phyloP scores from a whole-genome alignment of 2,113 vertebrate species.

The Macrotus californicus region DNA sequence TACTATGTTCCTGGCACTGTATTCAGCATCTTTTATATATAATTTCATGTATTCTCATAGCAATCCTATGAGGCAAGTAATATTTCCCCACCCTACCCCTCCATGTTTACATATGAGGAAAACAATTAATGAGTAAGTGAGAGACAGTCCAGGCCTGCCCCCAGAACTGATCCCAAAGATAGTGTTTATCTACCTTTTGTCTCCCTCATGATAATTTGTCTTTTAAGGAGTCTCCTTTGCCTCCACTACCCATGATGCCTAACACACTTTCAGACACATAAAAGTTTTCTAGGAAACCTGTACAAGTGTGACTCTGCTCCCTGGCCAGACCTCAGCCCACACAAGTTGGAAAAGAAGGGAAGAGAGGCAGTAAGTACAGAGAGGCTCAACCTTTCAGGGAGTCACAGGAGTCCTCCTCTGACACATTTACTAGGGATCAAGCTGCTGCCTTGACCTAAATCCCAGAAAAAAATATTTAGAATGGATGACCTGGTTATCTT shows the following conservation, averaged over 20 bases:
- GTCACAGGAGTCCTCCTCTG: not conserved
- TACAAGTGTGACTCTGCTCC: not conserved
- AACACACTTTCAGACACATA: not conserved
- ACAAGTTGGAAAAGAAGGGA: not conserved
- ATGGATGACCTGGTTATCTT: slow-evolving; percentile 43
- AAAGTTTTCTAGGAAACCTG: not conserved
- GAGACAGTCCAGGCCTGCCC: not conserved
- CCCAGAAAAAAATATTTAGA: slow-evolving; percentile 58
- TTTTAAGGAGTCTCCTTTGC: not conserved
- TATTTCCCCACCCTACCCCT: not conserved
- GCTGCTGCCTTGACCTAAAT: slow-evolving; percentile 41
- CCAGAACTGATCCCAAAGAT: not conserved
- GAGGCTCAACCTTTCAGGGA: not conserved
- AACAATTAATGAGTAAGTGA: not conserved
- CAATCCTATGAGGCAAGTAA: not conserved
- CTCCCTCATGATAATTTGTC: not conserved
- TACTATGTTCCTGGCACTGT: not conserved
- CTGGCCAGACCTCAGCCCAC: not conserved
- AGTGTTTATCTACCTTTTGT: not conserved
- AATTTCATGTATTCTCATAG: not conserved
- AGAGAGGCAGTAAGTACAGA: not conserved
- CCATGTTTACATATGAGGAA: not conserved
- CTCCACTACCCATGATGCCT: not conserved
- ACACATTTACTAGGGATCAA: slow-evolving; percentile 16
- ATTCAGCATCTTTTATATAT: not conserved